Evolutionary conservation across 2,888 invertebrate genomes (phyloP), one percentile per base, ranked within the genome.

Genomic region (Eupithecia abbreviata): DNA sequence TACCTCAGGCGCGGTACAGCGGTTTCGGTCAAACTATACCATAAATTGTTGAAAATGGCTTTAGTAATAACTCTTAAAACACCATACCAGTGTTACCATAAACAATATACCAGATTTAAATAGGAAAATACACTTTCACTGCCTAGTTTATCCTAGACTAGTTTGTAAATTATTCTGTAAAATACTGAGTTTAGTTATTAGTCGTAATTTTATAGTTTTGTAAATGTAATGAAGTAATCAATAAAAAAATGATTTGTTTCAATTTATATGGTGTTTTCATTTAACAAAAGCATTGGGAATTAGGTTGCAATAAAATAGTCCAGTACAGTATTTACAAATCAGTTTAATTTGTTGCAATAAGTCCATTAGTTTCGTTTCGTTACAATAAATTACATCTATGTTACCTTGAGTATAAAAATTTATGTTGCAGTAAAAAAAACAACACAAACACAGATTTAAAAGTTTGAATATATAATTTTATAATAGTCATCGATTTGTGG

Each of bases 261-360:
- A 66, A 74, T 70, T 77, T 30, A 71, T 4, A 15, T 15, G 6
- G 41, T 68, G n/a, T 45, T 68, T 68, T 66, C 42, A 15, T 65
- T 65, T 65, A 13, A 13, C 41, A 9, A 58, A 58, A 58, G n/a
- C n/a, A 85, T 83, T 84, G 4, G 4, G 73, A 3, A 69, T 10
- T 49, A 43, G 73, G 80, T 80, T 78, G 10, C 82, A 86, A 82
- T 81, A 80, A 84, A 85, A 84, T 73, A 80, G 76, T 55, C 73
- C 78, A 71, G 77, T 82, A 73, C 83, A 85, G 85, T 93, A 93
- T 93, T 92, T 94, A 94, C 93, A 94, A 93, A 93, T 93, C 89
- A 90, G 87, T 94, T 94, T 94, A 93, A 92, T 93, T 93, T 91
- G 90, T 93, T 93, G 90, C 92, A 91, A 30, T 90, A 90, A 93